Evolutionary conservation across 2,113 vertebrate species (phyloP).

Genomic region (Benitochromis conjunctus): DNA sequence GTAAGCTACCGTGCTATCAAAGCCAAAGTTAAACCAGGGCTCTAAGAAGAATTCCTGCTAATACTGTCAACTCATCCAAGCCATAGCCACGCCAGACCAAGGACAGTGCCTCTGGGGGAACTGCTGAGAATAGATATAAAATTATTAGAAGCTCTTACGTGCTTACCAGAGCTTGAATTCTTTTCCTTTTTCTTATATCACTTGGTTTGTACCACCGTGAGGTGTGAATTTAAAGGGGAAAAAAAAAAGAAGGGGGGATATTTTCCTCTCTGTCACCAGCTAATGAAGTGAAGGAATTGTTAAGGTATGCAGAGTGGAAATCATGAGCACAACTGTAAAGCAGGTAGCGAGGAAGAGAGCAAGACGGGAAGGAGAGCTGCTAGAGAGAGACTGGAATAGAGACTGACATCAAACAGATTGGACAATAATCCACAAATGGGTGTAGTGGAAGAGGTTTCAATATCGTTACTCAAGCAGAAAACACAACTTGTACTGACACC

Average conservation of each 20-base stretch:
- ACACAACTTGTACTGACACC: slow-evolving; percentile 38
- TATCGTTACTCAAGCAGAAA: slow-evolving; percentile 48
- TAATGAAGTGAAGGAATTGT: slow-evolving; percentile 41
- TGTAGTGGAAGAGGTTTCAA: slow-evolving; percentile 45
- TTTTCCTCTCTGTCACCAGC: background rate
- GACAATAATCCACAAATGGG: slow-evolving; percentile 58
- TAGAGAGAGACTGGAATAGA: slow-evolving; percentile 9
- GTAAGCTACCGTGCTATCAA: background rate
- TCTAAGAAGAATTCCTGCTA: background rate
- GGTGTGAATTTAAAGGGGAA: background rate
- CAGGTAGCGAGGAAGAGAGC: background rate
- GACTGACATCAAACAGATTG: slow-evolving; percentile 49
- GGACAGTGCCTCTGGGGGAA: background rate
- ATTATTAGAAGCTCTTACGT: slow-evolving; percentile 3
- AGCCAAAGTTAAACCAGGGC: background rate
- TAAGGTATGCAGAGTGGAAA: slow-evolving; percentile 18
- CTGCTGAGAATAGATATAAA: background rate
- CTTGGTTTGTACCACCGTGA: slow-evolving; percentile 17
- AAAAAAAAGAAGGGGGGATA: background rate
- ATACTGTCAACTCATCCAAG: background rate
- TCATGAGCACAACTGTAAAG: slow-evolving; percentile 23
- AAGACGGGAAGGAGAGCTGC: background rate
- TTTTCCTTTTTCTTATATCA: slow-evolving; percentile 14
- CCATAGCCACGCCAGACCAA: background rate
- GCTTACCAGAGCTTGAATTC: background rate